Evolutionary conservation across 2,113 vertebrate species (phyloP), one percentile per base, ranked within the genome.

Genomic region (Callipepla squamata): DNA sequence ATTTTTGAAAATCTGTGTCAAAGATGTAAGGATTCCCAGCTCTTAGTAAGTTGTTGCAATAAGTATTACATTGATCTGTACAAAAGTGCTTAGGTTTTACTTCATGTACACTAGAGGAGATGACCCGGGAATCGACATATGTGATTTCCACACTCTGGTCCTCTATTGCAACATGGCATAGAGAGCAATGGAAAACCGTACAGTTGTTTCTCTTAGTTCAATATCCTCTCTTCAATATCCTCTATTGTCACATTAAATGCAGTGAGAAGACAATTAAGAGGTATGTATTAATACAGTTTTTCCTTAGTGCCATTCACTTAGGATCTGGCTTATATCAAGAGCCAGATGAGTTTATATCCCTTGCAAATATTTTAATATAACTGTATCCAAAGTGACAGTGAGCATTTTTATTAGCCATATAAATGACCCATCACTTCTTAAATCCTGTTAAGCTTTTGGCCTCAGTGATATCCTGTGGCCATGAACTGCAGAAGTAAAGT

Each of bases 401-500:
- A 85, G 87, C 94, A 92, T 94, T 91, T 94, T 94, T 85, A 91
- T 91, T 87, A 85, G 80, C 72, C 76, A 22, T 90, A 92, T 68
- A 87, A 96, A 94, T 87, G 47, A 91, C 18, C 79, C 30, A 68
- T 94, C 87, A 65, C 53, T 85, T 94, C 87, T 79, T 83, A 94
- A 94, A 94, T 85, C 65, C 76, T 72, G 45, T 87, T 91, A 94
- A 92, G 80, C 22, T 83, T 92, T 88, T 92, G 69, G 79, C 76
- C 51, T 89, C 72, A 11, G 21, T 51, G 72, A 85, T 87, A 91
- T 85, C 82, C 68, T 94, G 85, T 1, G 3, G 55, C 57, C 63
- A 80, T 57, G 63, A 55, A 28, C 44, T 87, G 67, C 59, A 74
- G 59, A 87, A 92, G 61, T 78, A 72, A 90, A 82, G 22, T 63